Evolutionary conservation across 2,797 vertebrate species (phyloP).

Genomic region (Peromyscus aztecus): DNA sequence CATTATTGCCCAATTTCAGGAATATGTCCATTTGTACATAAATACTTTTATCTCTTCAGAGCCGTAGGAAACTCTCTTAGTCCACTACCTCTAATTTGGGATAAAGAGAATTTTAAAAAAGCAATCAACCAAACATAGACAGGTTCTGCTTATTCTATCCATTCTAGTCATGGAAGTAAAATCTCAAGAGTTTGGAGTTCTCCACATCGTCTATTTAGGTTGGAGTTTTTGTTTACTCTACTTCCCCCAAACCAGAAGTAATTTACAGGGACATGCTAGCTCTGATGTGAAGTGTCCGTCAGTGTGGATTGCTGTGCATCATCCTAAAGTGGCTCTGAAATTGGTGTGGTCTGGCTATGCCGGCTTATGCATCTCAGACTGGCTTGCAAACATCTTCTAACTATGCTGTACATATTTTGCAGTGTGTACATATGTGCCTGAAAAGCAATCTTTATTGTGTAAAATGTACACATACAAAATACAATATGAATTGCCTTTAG

Average conservation of each 20-base stretch:
- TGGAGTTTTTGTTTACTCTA: not conserved
- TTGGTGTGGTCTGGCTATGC: not conserved
- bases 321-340: conserved; percentile 25
- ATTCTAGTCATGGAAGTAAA: conserved; percentile 38
- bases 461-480: conserved; percentile 13
- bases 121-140: conserved; percentile 25
- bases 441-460: conserved; percentile 42
- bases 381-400: conserved; percentile 46
- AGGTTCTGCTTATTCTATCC: not conserved
- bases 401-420: not conserved
- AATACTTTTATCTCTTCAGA: conserved; percentile 53
- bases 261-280: conserved; percentile 9
- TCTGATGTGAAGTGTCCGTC: conserved; percentile 31
- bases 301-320: not conserved
- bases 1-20: conserved; percentile 63
- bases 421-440: not conserved
- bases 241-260: conserved; percentile 38
- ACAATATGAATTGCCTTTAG: conserved; percentile 27
- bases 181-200: conserved; percentile 20
- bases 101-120: conserved; percentile 26
- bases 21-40: conserved; percentile 45
- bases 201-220: conserved; percentile 3
- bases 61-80: conserved; percentile 39
- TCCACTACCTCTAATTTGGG: conserved; percentile 50
- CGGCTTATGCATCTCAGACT: not conserved